phyloP scores from a whole-genome alignment of 2,797 vertebrate species.

The Corythornis leucogaster region DNA sequence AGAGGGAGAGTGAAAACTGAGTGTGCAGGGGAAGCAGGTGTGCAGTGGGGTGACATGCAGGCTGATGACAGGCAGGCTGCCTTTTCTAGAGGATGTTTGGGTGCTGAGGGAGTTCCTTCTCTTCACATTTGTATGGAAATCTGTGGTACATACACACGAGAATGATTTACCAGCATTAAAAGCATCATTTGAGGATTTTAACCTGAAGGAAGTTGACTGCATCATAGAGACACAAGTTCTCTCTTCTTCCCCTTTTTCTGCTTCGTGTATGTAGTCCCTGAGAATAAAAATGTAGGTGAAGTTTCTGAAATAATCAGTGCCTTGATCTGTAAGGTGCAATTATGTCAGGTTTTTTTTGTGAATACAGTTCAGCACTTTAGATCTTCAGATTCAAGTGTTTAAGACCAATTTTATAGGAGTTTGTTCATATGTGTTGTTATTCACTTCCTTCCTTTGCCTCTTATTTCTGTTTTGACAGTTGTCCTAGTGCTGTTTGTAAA shows the following conservation, averaged over 20 bases:
- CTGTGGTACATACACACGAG: background rate
- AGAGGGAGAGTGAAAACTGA: background rate
- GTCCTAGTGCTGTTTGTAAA: background rate
- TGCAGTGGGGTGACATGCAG: background rate
- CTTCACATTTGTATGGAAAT: background rate
- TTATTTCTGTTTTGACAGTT: background rate
- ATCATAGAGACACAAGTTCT: background rate
- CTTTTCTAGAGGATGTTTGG: background rate
- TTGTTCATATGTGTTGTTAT: background rate
- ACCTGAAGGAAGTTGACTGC: background rate
- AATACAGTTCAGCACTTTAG: background rate
- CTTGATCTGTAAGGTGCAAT: background rate
- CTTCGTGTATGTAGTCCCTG: background rate
- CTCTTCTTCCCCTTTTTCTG: background rate
- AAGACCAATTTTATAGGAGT: background rate
- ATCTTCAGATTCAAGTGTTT: background rate
- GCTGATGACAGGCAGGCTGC: background rate
- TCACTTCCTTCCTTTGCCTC: background rate
- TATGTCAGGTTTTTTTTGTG: background rate
- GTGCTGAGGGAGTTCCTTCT: background rate
- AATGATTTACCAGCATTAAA: background rate
- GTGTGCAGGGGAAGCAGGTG: background rate
- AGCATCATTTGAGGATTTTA: background rate
- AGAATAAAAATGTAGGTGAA: background rate
- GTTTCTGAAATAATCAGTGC: background rate